Evolutionary conservation across 2,113 vertebrate genomes (phyloP), one percentile per base, ranked within the genome.

Genomic region (Lepus timidus): DNA sequence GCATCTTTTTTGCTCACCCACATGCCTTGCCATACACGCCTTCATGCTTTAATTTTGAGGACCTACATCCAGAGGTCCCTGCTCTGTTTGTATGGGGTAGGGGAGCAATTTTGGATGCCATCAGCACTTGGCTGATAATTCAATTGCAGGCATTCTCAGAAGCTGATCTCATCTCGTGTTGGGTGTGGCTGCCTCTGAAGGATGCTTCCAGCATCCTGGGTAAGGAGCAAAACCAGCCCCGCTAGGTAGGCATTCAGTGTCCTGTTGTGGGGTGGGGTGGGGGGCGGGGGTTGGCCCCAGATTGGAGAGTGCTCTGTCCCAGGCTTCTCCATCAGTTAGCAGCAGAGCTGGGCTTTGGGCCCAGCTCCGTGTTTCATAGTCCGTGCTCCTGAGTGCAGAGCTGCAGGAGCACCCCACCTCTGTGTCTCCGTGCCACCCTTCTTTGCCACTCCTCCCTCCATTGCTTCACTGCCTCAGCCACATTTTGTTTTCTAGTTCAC

Each of bases 401-500:
- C 33, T 64, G 31, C 65, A 62, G 22, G 4, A 1, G 33, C 1
- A 9, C 49, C 52, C 36, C 10, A 8, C 39, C 39, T 70, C 75
- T 4, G 0, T 4, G 12, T 16, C 16, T 65, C 29, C 22, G 5
- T 52, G 51, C 70, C 51, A 9, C 51, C 19, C 68, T 44, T 44
- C 27, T 3, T 20, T 7, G 2, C 23, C n/a, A 13, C 2, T 33
- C 2, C 13, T 8, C 20, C 4, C 23, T 61, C 67, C 49, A 29
- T 17, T 86, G 39, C 61, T 58, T 84, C 76, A 91, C 80, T 36
- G n/a, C n/a, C 51, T 44, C 83, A 17, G 52, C 39, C 61, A 49
- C 88, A 33, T 94, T 96, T 61, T 91, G 82, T 94, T 91, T 96
- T 90, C 93, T 95, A 75, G 86, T 93, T 95, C 79, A 87, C 89